Conservation (phyloP, 1,140 invertebrate genomes). For the Parasteatoda tepidariorum region DNA sequence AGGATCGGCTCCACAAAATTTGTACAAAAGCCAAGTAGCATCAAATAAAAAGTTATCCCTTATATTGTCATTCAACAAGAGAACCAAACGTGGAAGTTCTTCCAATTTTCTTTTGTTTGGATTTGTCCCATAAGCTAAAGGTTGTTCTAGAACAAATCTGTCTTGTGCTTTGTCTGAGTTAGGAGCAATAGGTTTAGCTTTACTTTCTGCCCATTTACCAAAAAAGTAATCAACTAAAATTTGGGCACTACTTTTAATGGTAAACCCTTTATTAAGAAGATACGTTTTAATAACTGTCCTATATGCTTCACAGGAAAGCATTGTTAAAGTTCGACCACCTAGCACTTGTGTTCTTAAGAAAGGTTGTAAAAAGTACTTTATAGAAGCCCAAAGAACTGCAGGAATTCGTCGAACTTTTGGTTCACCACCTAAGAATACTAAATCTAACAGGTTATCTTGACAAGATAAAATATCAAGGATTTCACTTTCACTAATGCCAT, state of each 20-base stretch:
- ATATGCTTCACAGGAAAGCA: conserved; percentile 29
- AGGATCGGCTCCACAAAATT: conserved; percentile 77
- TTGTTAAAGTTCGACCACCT: conserved; percentile 46
- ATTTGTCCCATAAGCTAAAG: conserved; percentile 69
- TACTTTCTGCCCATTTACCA: conserved; percentile 53
- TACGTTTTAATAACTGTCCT: conserved; percentile 50
- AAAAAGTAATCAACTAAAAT: conserved; percentile 43
- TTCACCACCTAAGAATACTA: conserved; percentile 72
- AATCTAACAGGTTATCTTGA: conserved; percentile 77
- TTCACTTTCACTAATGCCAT: conserved; percentile 80
- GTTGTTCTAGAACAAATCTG: conserved; percentile 64
- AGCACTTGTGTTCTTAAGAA: conserved; percentile 48
- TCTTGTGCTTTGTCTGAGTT: conserved; percentile 59
- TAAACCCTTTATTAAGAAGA: conserved; percentile 12
- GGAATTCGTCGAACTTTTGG: conserved; percentile 33
- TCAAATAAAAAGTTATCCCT: conserved; percentile 72
- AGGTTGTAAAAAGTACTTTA: conserved; percentile 28
- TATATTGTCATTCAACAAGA: conserved; percentile 67
- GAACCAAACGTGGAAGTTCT: conserved; percentile 81
- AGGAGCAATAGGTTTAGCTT: conserved; percentile 18
- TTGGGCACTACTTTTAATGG: conserved; percentile 28
- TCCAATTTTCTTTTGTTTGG: conserved; percentile 84
- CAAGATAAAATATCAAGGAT: conserved; percentile 79
- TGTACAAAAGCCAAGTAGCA: conserved; percentile 79
- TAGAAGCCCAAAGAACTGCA: conserved; percentile 26